These are phyloP conservation scores for Ephestia elutella DNA, from an alignment of 1,140 invertebrate species.

Conservation along the genomic window DNA sequence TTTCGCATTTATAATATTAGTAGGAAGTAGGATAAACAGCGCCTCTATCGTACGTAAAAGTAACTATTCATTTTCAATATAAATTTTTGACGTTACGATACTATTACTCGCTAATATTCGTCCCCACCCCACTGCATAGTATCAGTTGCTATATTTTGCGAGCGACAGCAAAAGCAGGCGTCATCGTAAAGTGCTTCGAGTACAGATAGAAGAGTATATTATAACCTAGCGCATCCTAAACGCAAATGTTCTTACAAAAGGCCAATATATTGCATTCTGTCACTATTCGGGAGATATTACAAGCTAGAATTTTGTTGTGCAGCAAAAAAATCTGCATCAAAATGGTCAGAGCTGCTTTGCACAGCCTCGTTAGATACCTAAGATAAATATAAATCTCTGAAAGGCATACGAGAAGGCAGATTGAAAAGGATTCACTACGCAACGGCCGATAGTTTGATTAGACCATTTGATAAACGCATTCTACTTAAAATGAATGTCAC, in stretches of 20 bases:
- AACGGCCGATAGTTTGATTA: not conserved
- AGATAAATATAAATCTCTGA: conserved; percentile 10
- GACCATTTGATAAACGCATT: not conserved
- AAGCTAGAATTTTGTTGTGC: not conserved
- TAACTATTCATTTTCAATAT: too few relatives aligned
- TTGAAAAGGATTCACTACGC: not conserved
- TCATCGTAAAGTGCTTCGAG: too few relatives aligned
- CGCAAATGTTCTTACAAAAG: conserved; percentile 23
- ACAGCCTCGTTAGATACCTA: conserved; percentile 5
- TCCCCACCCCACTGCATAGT: too few relatives aligned
- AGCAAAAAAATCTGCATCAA: conserved; percentile 8
- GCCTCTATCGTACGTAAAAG: too few relatives aligned
- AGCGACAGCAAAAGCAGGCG: too few relatives aligned
- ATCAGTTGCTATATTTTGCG: too few relatives aligned
- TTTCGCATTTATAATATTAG: too few relatives aligned
- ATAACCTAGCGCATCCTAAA: conserved; percentile 21
- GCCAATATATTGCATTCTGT: conserved; percentile 20
- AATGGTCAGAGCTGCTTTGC: not conserved
- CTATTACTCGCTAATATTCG: too few relatives aligned
- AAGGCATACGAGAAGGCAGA: conserved; percentile 10
- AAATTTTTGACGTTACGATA: too few relatives aligned
- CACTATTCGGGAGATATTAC: conserved; percentile 27
- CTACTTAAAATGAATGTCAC: not conserved
- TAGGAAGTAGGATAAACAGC: too few relatives aligned
- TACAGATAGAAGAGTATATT: not conserved